Evolutionary conservation across 37 sponge, comb jelly and placozoan genomes (phyloP).

Genomic region (Corticium candelabrum): DNA sequence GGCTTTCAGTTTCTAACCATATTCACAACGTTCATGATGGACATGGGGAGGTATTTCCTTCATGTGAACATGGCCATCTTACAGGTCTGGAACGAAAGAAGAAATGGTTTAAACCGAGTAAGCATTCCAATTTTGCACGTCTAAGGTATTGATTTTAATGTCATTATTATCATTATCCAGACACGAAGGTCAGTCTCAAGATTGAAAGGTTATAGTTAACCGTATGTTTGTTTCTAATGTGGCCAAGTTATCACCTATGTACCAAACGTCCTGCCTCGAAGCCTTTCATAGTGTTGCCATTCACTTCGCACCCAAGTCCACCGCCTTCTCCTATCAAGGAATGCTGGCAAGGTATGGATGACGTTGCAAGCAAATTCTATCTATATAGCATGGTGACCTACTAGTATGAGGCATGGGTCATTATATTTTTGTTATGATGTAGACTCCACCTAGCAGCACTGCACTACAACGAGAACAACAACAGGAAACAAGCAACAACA

Average conservation of each 20-base stretch:
- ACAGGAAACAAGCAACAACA: neutral
- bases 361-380: neutral
- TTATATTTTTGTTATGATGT: neutral
- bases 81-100: too few species aligned
- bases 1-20: constrained; percentile 46
- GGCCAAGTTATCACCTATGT: constrained; percentile 15
- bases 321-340: constrained; percentile 30
- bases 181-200: constrained; percentile 43
- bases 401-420: too few species aligned
- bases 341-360: constrained; percentile 21
- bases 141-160: neutral
- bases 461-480: neutral
- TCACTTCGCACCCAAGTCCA: constrained; percentile 35
- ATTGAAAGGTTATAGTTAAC: constrained; percentile 15
- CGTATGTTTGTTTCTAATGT: constrained; percentile 2
- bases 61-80: constrained; percentile 13
- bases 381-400: too few species aligned
- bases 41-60: constrained; percentile 10
- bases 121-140: too few species aligned
- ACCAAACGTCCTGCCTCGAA: constrained; percentile 31
- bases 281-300: constrained; percentile 35
- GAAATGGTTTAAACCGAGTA: too few species aligned
- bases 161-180: constrained; percentile 8
- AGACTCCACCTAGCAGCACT: neutral
- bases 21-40: constrained; percentile 29